A percentile compares a stretch with the other conserved stretches of the same genome.
Evolutionary conservation across 92 coral and sea anemone genomes (phyloP).

Genomic region (Heteractis magnifica): DNA sequence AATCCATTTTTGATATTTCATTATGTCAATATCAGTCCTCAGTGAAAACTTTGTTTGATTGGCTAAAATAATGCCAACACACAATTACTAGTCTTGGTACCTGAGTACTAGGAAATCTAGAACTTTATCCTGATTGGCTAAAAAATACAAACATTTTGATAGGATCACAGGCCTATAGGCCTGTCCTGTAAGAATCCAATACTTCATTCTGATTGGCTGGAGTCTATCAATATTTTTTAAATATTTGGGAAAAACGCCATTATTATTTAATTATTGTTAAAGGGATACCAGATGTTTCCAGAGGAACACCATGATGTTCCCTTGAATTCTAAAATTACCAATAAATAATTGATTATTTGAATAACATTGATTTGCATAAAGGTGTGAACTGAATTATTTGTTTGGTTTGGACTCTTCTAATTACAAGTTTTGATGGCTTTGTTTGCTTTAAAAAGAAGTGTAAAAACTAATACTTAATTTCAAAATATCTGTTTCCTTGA

Average conservation of each 20-base stretch:
- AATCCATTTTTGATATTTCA: neutral
- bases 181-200: neutral
- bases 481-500: neutral
- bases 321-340: neutral
- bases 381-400: neutral
- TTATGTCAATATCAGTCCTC: neutral
- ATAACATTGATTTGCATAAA: slow-evolving; percentile 25
- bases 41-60: neutral
- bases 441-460: neutral
- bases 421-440: neutral
- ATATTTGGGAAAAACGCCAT: neutral
- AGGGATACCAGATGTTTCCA: neutral
- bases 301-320: neutral
- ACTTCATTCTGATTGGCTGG: neutral
- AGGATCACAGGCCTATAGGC: neutral
- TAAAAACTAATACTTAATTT: neutral
- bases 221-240: neutral
- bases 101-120: neutral
- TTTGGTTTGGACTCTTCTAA: neutral
- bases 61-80: neutral
- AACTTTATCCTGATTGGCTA: neutral
- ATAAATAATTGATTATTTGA: slow-evolving; percentile 23
- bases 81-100: neutral
- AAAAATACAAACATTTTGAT: neutral
- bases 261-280: neutral